phyloP scores from a whole-genome alignment of 2,888 invertebrate genomes.

The Orgyia antiqua region DNA sequence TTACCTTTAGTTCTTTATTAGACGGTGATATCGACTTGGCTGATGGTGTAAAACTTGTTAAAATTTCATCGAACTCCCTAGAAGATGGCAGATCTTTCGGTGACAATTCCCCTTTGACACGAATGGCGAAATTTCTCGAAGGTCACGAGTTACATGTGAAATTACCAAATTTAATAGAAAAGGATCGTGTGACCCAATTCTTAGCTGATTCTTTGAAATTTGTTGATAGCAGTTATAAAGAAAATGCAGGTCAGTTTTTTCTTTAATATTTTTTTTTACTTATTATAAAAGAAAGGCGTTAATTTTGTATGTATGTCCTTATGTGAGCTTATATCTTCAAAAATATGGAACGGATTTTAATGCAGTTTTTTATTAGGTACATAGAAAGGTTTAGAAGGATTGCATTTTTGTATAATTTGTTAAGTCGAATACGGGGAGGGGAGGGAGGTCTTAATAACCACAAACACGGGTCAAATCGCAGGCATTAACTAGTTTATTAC shows the following conservation, averaged over 20 bases:
- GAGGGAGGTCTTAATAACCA: no score
- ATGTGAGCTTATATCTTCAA: no score
- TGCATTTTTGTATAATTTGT: no score
- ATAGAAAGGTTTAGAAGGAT: no score
- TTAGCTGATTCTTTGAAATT: constrained; percentile 72
- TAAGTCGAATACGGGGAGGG: no score
- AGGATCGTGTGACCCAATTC: constrained; percentile 79
- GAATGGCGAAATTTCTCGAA: constrained; percentile 82
- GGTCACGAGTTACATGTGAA: constrained; percentile 86
- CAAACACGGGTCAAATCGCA: no score
- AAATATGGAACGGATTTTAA: no score
- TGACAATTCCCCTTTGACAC: constrained; percentile 74
- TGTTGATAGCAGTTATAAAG: constrained; percentile 64
- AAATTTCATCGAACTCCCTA: constrained; percentile 65
- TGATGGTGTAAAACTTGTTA: constrained; percentile 82
- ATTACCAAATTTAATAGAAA: constrained; percentile 82
- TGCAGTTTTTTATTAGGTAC: no score
- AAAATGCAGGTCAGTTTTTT: constrained; percentile 72
- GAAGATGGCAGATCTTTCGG: constrained; percentile 65
- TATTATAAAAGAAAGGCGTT: no score
- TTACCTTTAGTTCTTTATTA: constrained; percentile 42
- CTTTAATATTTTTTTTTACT: no score
- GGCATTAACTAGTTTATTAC: no score
- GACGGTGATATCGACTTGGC: constrained; percentile 77
- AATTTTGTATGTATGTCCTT: no score